phyloP scores from a whole-genome alignment of 1,140 invertebrate genomes.

The Calliphora vicina region DNA sequence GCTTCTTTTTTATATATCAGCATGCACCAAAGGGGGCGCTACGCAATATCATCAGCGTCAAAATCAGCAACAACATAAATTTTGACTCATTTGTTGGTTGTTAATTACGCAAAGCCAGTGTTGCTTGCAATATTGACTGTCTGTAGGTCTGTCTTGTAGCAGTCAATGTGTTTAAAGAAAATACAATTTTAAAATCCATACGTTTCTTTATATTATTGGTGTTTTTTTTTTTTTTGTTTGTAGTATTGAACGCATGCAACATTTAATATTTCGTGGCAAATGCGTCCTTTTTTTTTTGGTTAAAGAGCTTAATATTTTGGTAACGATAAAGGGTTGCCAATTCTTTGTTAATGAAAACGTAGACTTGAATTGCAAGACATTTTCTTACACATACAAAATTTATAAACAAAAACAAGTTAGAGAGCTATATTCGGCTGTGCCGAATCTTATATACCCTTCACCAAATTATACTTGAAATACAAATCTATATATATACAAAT shows the following conservation, averaged over 20 bases:
- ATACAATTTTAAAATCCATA: neutral
- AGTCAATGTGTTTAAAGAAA: neutral
- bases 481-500: too few relatives aligned
- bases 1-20: neutral
- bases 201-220: neutral
- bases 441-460: too few relatives aligned
- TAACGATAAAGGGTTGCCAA: neutral
- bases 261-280: neutral
- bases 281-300: neutral
- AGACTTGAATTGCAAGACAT: too few relatives aligned
- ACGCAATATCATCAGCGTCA: conserved; percentile 32
- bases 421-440: too few relatives aligned
- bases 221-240: neutral
- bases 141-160: neutral
- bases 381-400: too few relatives aligned
- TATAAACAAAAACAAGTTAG: too few relatives aligned
- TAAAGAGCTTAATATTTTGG: neutral
- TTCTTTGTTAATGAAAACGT: too few relatives aligned
- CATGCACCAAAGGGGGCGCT: conserved; percentile 13
- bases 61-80: conserved; percentile 33
- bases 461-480: too few relatives aligned
- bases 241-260: neutral
- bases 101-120: conserved; percentile 29
- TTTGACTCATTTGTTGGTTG: conserved; percentile 32
- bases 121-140: neutral